These are phyloP conservation scores for Nomada flava DNA, from an alignment of 2,888 invertebrate genomes.

Conservation along the genomic window DNA sequence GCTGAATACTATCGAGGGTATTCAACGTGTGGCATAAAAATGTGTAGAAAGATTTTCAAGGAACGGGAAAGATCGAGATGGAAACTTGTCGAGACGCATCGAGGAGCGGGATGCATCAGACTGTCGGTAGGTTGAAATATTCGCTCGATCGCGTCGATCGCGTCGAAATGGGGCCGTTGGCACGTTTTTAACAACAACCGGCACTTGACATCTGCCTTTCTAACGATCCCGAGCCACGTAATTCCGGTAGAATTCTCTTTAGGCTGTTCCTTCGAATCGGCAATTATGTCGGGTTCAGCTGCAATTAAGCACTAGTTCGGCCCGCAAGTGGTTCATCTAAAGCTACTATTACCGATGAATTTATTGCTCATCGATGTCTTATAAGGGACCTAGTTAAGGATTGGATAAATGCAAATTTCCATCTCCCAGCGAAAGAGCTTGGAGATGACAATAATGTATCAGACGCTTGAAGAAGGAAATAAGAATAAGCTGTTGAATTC, in stretches of 20 bases:
- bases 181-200: constrained; percentile 29
- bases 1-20: neutral
- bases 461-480: neutral
- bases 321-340: constrained; percentile 24
- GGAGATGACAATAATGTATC: neutral
- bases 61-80: neutral
- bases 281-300: constrained; percentile 56
- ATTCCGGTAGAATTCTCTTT: constrained; percentile 37
- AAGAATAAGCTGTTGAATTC: neutral
- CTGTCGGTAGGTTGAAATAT: constrained; percentile 10
- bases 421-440: constrained; percentile 9
- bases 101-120: neutral
- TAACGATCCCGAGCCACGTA: constrained; percentile 47
- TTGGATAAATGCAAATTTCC: constrained; percentile 19
- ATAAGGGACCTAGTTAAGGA: constrained; percentile 11
- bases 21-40: neutral
- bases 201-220: constrained; percentile 42
- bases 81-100: constrained; percentile 9
- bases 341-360: constrained; percentile 41
- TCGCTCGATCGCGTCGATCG: neutral
- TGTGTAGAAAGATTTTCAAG: neutral
- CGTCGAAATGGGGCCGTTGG: constrained; percentile 25
- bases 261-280: constrained; percentile 21
- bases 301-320: constrained; percentile 61
- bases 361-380: constrained; percentile 41